Evolutionary conservation across 1,140 invertebrate species (phyloP).

Genomic region (Ostrea denselamellosa): DNA sequence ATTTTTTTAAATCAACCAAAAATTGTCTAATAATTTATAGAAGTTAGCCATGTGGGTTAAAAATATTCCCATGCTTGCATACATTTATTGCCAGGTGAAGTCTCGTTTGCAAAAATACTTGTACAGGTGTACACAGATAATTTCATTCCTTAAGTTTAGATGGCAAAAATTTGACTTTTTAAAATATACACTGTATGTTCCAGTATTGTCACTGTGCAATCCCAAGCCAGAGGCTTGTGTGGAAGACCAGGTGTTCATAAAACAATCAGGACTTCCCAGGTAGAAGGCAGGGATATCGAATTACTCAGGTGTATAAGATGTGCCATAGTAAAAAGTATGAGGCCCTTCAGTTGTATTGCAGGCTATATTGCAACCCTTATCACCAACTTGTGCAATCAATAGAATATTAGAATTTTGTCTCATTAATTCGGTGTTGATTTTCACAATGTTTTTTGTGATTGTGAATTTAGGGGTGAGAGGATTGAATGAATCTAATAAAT

Average conservation of each 20-base stretch:
- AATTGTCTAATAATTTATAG: too few species aligned
- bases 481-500: neutral
- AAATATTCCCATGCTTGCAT: neutral
- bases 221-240: neutral
- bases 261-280: constrained; percentile 31
- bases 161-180: neutral
- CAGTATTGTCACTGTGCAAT: neutral
- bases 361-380: neutral
- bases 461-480: constrained; percentile 20
- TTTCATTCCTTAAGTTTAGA: neutral
- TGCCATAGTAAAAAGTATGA: neutral
- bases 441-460: neutral
- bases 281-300: constrained; percentile 14
- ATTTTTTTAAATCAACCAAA: too few species aligned
- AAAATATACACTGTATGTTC: neutral
- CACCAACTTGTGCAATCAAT: constrained; percentile 18
- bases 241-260: constrained; percentile 27
- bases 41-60: too few species aligned
- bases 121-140: neutral
- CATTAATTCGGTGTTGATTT: constrained; percentile 9
- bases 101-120: neutral
- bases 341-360: neutral
- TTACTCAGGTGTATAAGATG: constrained; percentile 10
- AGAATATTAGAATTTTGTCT: constrained; percentile 13
- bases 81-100: neutral